These are phyloP conservation scores for Suncus etruscus DNA, from an alignment of 2,113 vertebrate genomes.

Conservation along the genomic window DNA sequence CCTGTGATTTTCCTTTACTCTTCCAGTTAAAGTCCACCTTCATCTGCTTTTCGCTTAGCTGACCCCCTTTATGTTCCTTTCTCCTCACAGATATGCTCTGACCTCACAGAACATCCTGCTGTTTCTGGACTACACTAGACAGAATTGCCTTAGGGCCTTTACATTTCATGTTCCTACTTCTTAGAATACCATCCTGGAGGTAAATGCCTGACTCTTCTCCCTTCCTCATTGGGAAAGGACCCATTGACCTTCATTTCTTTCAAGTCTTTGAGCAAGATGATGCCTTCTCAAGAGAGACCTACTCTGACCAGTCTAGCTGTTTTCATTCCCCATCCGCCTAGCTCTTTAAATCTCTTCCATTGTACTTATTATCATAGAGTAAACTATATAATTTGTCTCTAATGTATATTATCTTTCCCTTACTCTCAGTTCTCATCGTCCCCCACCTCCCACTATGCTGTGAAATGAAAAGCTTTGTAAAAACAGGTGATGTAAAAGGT, in stretches of 20 bases:
- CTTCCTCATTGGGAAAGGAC: too few species aligned
- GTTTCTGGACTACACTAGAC: background rate
- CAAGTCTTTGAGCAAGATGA: background rate
- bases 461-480: background rate
- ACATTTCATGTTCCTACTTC: background rate
- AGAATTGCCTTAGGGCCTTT: background rate
- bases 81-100: background rate
- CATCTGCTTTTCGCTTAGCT: background rate
- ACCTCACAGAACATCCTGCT: background rate
- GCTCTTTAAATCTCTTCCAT: background rate
- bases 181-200: background rate
- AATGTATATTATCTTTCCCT: background rate
- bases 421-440: background rate
- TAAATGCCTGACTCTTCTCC: background rate
- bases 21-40: background rate
- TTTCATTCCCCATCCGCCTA: background rate
- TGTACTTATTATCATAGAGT: background rate
- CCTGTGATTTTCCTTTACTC: background rate
- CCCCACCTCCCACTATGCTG: background rate
- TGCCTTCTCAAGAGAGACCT: background rate
- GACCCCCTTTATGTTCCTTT: background rate
- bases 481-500: background rate
- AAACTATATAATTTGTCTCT: slow-evolving; percentile 31
- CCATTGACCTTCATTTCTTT: background rate
- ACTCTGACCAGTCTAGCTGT: background rate